These are phyloP conservation scores for Semotilus atromaculatus DNA, from an alignment of 2,797 vertebrate species.

Conservation along the genomic window DNA sequence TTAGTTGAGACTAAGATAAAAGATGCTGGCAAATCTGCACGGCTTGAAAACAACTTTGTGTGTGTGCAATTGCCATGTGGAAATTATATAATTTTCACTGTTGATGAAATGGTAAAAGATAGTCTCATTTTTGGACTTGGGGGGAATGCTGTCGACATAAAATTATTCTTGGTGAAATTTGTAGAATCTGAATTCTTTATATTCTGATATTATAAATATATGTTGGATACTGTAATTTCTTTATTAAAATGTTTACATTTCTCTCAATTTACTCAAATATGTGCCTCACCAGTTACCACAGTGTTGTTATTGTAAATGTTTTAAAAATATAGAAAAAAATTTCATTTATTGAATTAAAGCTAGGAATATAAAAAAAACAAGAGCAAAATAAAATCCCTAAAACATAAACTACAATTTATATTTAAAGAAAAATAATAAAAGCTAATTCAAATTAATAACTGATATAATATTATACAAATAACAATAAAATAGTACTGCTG, in stretches of 20 bases:
- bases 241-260: background rate
- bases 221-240: background rate
- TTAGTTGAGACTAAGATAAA: slow-evolving; percentile 47
- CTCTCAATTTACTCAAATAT: background rate
- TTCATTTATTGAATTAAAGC: too few species aligned
- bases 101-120: background rate
- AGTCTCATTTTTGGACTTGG: background rate
- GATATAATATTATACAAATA: background rate
- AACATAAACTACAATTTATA: background rate
- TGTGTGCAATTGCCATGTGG: background rate
- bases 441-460: background rate
- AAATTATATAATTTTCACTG: background rate
- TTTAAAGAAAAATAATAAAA: background rate
- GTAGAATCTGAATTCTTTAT: background rate
- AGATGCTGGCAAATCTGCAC: slow-evolving; percentile 34
- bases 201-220: background rate
- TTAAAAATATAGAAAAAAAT: too few species aligned
- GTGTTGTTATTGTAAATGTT: too few species aligned
- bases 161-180: background rate
- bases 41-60: slow-evolving; percentile 7
- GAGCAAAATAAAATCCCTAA: background rate
- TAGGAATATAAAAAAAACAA: background rate
- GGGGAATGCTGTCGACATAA: background rate
- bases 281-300: too few species aligned
- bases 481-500: background rate